Evolutionary conservation across 2,113 vertebrate genomes (phyloP), one percentile per base, ranked within the genome.

Genomic region (Apodemus speciosus): DNA sequence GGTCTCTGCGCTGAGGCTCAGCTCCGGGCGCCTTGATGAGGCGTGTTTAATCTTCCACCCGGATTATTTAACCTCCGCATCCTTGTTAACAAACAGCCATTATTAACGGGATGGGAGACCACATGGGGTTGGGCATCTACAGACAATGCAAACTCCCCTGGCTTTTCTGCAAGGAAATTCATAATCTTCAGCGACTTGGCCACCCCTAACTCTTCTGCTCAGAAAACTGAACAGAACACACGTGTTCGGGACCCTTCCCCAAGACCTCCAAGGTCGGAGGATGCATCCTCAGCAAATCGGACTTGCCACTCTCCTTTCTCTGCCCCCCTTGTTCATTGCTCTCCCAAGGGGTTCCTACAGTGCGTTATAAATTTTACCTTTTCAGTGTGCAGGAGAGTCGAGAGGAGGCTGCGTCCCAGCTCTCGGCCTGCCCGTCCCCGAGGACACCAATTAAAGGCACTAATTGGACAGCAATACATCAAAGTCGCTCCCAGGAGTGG

Each of bases 401-500:
- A 95, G 95, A 93, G 92, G 96, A 97, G 91, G 85, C 97, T 97
- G 93, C 73, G 91, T 93, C 96, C 96, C 95, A 51, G 95, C 96
- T 97, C 97, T 94, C 15, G 96, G 96, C 96, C 96, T 95, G 96
- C 94, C 77, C 3, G 95, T 98, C 98, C 98, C 98, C 0, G 81
- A 98, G 98, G 98, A 98, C 97, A 92, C 98, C 98, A 98, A 98
- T 99, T 98, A 98, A 98, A 98, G 97, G 93, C 98, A 97, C 98
- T 98, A 98, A 99, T 98, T 98, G 98, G 98, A 98, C 98, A 98
- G 98, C 97, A 91, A 98, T 98, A 97, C 97, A 98, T 98, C 98
- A 98, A 98, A 98, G 98, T 98, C 97, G 95, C 96, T 97, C 91
- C 97, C 86, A 92, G 97, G 98, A 93, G 64, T 71, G 91, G 89